These are phyloP conservation scores for Parazoanthus atlanticus DNA, from an alignment of 92 coral and sea anemone genomes.

Conservation along the genomic window DNA sequence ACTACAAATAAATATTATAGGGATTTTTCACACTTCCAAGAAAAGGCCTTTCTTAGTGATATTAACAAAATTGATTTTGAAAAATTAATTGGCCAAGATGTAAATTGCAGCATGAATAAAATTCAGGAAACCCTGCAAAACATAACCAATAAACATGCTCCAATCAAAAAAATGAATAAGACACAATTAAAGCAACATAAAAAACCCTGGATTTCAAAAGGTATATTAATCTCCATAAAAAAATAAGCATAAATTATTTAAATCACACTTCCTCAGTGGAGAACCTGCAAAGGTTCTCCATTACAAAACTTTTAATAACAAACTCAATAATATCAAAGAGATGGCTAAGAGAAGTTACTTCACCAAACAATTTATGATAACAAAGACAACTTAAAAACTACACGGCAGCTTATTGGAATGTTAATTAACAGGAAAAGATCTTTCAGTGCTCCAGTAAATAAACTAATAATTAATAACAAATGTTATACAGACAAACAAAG, in stretches of 20 bases:
- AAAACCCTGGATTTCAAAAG: slow-evolving; percentile 47
- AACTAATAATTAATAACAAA: slow-evolving; percentile 22
- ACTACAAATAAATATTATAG: slow-evolving; percentile 15
- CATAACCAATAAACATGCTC: slow-evolving; percentile 38
- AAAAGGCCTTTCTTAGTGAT: slow-evolving; percentile 25
- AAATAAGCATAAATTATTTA: slow-evolving; percentile 43
- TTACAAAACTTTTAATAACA: slow-evolving; percentile 44
- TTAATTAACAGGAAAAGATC: slow-evolving; percentile 24
- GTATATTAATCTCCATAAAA: slow-evolving; percentile 40
- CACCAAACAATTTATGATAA: slow-evolving; percentile 28
- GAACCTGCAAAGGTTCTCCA: slow-evolving; percentile 37
- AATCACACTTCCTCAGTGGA: slow-evolving; percentile 36
- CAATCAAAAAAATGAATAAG: slow-evolving; percentile 26
- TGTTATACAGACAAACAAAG: slow-evolving; percentile 11
- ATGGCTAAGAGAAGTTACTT: slow-evolving; percentile 15
- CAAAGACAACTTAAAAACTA: slow-evolving; percentile 40
- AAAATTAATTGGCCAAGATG: slow-evolving; percentile 25
- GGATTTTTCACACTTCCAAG: slow-evolving; percentile 30
- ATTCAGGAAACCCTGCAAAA: slow-evolving; percentile 25
- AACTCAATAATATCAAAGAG: slow-evolving; percentile 24
- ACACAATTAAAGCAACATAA: slow-evolving; percentile 18
- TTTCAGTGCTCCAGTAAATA: slow-evolving; percentile 1
- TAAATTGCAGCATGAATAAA: slow-evolving; percentile 40
- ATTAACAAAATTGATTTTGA: slow-evolving; percentile 18
- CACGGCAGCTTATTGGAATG: slow-evolving; percentile 33